phyloP scores from a whole-genome alignment of 2,797 vertebrate genomes.

The Myripristis murdjan region DNA sequence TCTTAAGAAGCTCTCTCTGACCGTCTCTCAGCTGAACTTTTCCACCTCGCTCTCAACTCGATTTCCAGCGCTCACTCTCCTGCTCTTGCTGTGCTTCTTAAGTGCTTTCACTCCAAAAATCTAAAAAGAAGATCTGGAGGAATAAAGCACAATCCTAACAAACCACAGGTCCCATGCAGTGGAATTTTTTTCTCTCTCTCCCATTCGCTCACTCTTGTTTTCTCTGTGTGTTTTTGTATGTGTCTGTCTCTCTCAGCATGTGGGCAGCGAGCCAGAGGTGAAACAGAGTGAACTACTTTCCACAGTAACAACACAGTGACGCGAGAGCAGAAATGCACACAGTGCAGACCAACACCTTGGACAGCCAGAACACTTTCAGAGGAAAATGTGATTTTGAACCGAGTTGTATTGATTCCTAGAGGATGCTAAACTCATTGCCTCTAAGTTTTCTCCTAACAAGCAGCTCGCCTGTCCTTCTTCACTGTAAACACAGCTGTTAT shows the following conservation, averaged over 20 bases:
- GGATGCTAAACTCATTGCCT: slow-evolving; percentile 3
- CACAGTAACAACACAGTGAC: slow-evolving; percentile 44
- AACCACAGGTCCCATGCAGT: not conserved
- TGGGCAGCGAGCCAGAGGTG: slow-evolving; percentile 52
- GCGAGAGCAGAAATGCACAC: slow-evolving; percentile 46
- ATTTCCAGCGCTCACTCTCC: slow-evolving; percentile 47
- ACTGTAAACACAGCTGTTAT: slow-evolving; percentile 41
- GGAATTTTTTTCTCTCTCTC: slow-evolving; percentile 27
- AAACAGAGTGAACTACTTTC: slow-evolving; percentile 47
- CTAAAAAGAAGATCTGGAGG: slow-evolving; percentile 21
- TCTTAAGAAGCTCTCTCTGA: slow-evolving; percentile 44
- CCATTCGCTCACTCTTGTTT: slow-evolving; percentile 5
- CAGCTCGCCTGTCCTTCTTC: slow-evolving; percentile 38
- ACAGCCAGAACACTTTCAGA: not conserved
- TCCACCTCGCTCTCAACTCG: slow-evolving; percentile 49
- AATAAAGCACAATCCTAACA: not conserved
- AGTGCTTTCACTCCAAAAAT: slow-evolving; percentile 49
- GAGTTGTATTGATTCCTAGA: slow-evolving; percentile 29
- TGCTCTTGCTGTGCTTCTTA: slow-evolving; percentile 34
- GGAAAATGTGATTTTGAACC: not conserved
- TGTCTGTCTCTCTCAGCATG: slow-evolving; percentile 14
- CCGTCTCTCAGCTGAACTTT: slow-evolving; percentile 59
- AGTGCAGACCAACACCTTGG: slow-evolving; percentile 14
- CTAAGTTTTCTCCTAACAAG: slow-evolving; percentile 39
- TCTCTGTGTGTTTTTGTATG: not conserved